Evolutionary conservation across 2,888 invertebrate genomes (phyloP).

Genomic region (Stictocephala bisonia): DNA sequence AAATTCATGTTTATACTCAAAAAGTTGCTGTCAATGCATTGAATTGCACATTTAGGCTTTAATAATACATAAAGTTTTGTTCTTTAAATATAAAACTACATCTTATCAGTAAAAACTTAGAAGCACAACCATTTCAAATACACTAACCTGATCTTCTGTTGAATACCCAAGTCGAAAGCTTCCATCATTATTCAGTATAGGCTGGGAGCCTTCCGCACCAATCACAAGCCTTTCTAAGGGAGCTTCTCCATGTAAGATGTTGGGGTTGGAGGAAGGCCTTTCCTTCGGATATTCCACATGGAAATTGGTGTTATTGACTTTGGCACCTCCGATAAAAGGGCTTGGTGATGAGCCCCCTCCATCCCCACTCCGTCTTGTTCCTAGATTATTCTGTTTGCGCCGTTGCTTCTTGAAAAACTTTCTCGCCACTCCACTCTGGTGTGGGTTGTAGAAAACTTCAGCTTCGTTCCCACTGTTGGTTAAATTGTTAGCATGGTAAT

Average conservation of each 20-base stretch:
- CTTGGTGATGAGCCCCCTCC: slow-evolving; percentile 68
- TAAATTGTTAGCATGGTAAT: slow-evolving; percentile 76
- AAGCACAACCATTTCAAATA: too few relatives aligned
- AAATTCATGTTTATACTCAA: too few relatives aligned
- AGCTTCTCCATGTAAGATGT: slow-evolving; percentile 74
- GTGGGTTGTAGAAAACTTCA: slow-evolving; percentile 84
- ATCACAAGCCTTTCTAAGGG: slow-evolving; percentile 57
- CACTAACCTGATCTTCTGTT: slow-evolving; percentile 52
- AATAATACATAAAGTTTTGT: too few relatives aligned
- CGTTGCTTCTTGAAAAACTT: slow-evolving; percentile 92
- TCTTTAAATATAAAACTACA: too few relatives aligned
- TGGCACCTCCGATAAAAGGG: slow-evolving; percentile 72
- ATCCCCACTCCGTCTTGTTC: slow-evolving; percentile 49
- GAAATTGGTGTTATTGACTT: slow-evolving; percentile 84
- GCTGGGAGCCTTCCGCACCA: slow-evolving; percentile 56
- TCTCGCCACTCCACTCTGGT: slow-evolving; percentile 92
- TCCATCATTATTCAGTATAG: slow-evolving; percentile 52
- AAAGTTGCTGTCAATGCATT: too few relatives aligned
- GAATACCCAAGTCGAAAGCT: slow-evolving; percentile 50
- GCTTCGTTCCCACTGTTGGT: slow-evolving; percentile 63
- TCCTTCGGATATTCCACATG: slow-evolving; percentile 73
- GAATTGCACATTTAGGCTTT: too few relatives aligned
- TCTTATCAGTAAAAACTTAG: too few relatives aligned
- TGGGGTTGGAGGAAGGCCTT: slow-evolving; percentile 70
- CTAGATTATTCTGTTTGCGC: slow-evolving; percentile 76